phyloP scores from a whole-genome alignment of 2,113 vertebrate species.

The Pteropus alecto region DNA sequence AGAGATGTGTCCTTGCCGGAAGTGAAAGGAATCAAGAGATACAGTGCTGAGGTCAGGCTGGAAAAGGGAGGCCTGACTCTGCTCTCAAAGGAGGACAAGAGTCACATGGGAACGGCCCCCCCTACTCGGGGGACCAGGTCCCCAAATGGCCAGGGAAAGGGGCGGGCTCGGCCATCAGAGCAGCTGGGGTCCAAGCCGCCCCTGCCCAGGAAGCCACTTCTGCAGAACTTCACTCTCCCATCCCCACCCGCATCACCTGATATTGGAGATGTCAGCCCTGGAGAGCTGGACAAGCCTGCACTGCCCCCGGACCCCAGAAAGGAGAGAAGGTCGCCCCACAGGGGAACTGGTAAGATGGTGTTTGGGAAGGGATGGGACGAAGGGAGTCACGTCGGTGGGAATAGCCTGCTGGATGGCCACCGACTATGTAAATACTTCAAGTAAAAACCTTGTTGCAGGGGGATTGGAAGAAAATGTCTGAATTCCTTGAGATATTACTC shows the following conservation, averaged over 20 bases:
- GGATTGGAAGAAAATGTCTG: neutral
- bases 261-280: neutral
- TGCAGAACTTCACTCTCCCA: conserved; percentile 73
- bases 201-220: conserved; percentile 78
- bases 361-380: neutral
- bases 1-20: conserved; percentile 76
- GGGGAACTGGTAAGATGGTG: conserved; percentile 86
- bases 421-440: neutral
- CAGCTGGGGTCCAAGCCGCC: conserved; percentile 82
- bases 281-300: conserved; percentile 72
- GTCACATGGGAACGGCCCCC: neutral
- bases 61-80: conserved; percentile 67
- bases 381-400: fast-evolving
- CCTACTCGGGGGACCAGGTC: conserved; percentile 36
- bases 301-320: conserved; percentile 66
- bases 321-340: conserved; percentile 70
- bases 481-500: neutral
- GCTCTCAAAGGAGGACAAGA: conserved; percentile 74
- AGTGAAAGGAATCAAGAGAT: conserved; percentile 78
- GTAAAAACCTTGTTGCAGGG: neutral
- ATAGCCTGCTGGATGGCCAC: neutral
- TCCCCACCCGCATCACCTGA: conserved; percentile 35
- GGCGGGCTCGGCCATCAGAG: conserved; percentile 78
- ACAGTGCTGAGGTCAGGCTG: conserved; percentile 81
- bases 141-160: conserved; percentile 75